Percentiles rank a stretch among this genome's conserved stretches.
phyloP scores from a whole-genome alignment of 2,888 invertebrate species.

The Hedya salicella region DNA sequence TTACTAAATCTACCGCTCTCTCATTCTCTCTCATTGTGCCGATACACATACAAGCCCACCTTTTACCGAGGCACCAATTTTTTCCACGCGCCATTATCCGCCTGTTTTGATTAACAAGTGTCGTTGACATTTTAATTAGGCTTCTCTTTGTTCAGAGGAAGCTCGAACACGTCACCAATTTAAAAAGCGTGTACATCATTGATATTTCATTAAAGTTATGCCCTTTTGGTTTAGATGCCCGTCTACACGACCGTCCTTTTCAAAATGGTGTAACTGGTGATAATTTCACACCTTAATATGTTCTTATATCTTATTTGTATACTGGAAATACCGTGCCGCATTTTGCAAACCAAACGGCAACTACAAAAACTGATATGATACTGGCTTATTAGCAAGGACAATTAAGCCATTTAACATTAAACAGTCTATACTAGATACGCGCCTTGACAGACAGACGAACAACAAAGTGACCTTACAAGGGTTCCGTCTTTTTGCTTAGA shows the following conservation, averaged over 20 bases:
- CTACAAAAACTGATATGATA: no score
- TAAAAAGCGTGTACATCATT: not conserved
- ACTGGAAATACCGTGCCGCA: no score
- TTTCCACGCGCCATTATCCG: conserved; percentile 50
- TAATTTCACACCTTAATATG: not conserved
- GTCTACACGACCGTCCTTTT: not conserved
- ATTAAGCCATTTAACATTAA: no score
- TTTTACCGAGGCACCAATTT: not conserved
- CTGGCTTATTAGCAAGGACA: no score
- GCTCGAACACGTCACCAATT: conserved; percentile 52
- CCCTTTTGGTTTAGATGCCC: not conserved
- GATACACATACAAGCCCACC: not conserved
- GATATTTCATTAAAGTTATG: no score
- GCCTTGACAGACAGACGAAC: no score
- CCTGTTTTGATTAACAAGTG: conserved; percentile 78
- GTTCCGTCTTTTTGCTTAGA: no score
- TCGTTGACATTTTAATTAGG: conserved; percentile 83
- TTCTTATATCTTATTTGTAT: not conserved
- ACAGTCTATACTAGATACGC: no score
- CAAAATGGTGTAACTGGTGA: not conserved
- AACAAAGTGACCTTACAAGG: no score
- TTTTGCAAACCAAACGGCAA: no score
- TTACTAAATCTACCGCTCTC: no score
- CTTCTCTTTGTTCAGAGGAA: conserved; percentile 66
- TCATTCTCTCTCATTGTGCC: no score